Conservation (phyloP, 2,888 invertebrate genomes). For the Agrotis segetum region DNA sequence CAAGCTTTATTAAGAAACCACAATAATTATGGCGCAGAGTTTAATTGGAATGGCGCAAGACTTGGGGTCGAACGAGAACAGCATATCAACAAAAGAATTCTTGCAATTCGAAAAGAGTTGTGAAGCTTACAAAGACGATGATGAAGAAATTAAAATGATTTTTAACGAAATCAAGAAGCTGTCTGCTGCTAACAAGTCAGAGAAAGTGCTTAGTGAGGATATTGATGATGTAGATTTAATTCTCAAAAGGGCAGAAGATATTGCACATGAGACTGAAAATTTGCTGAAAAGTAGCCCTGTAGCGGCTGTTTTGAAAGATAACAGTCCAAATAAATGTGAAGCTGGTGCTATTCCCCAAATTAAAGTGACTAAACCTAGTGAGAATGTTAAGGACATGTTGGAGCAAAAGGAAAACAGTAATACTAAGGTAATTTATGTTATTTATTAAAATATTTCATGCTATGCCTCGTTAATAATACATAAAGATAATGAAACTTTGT, state of each 20-base stretch:
- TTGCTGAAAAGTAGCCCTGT: conserved; percentile 81
- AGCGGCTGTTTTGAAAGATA: conserved; percentile 60
- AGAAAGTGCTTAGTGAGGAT: conserved; percentile 77
- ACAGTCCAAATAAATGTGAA: conserved; percentile 61
- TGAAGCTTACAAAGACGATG: conserved; percentile 85
- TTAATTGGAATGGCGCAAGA: conserved; percentile 69
- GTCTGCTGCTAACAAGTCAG: conserved; percentile 76
- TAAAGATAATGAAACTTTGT: too few relatives aligned
- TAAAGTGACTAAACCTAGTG: conserved; percentile 81
- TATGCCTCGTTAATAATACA: too few relatives aligned
- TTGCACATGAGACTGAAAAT: conserved; percentile 83
- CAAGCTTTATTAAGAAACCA: background rate
- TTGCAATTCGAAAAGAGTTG: conserved; percentile 84
- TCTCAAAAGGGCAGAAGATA: conserved; percentile 85
- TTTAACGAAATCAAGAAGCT: conserved; percentile 93
- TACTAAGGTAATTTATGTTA: conserved; percentile 74
- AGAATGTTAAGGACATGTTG: conserved; percentile 63
- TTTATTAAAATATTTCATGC: background rate
- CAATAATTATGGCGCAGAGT: conserved; percentile 74
- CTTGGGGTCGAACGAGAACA: conserved; percentile 81
- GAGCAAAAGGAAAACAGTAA: conserved; percentile 65
- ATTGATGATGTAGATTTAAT: conserved; percentile 86
- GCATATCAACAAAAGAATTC: conserved; percentile 85
- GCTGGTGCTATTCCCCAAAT: conserved; percentile 79
- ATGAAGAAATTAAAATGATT: conserved; percentile 93